A percentile compares a stretch with the other conserved stretches of the same genome.
phyloP scores from a whole-genome alignment of 1,140 invertebrate genomes.

The Pissodes strobi region DNA sequence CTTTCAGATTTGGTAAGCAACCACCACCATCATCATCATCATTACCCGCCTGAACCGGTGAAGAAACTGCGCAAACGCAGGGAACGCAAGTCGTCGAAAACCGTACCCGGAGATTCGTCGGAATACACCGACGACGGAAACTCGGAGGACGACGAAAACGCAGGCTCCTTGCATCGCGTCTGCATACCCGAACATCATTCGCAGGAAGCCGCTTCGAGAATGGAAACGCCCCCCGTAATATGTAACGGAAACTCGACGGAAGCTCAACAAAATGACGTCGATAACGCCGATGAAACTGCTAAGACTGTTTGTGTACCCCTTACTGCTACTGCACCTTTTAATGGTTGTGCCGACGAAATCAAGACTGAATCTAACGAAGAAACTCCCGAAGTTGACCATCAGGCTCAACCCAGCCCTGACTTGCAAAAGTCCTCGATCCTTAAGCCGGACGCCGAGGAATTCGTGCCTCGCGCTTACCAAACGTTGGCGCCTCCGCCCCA shows the following conservation, averaged over 20 bases:
- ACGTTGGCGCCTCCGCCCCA: constrained; percentile 33
- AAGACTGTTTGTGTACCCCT: neutral
- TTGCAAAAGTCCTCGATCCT: constrained; percentile 29
- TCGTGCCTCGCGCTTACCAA: constrained; percentile 47
- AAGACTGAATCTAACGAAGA: constrained; percentile 24
- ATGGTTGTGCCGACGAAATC: constrained; percentile 22
- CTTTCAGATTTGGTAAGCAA: constrained; percentile 27
- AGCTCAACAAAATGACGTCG: constrained; percentile 11
- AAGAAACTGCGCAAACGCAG: constrained; percentile 47
- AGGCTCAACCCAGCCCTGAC: constrained; percentile 9
- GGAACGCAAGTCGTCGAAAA: constrained; percentile 46
- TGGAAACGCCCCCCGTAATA: constrained; percentile 1
- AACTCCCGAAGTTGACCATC: neutral
- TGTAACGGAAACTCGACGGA: neutral
- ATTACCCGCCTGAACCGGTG: constrained; percentile 15
- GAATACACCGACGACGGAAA: constrained; percentile 46
- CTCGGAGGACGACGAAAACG: neutral
- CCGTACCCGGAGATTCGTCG: constrained; percentile 27
- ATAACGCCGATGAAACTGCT: constrained; percentile 13
- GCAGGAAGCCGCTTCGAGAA: no score
- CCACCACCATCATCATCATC: constrained; percentile 10
- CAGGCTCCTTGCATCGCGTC: neutral
- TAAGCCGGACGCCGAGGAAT: constrained; percentile 55
- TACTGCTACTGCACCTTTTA: neutral
- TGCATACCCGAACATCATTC: neutral